Percentiles rank a stretch among this genome's conserved stretches.
Conservation (phyloP, 2,888 invertebrate species). For the Orchestes rusci region DNA sequence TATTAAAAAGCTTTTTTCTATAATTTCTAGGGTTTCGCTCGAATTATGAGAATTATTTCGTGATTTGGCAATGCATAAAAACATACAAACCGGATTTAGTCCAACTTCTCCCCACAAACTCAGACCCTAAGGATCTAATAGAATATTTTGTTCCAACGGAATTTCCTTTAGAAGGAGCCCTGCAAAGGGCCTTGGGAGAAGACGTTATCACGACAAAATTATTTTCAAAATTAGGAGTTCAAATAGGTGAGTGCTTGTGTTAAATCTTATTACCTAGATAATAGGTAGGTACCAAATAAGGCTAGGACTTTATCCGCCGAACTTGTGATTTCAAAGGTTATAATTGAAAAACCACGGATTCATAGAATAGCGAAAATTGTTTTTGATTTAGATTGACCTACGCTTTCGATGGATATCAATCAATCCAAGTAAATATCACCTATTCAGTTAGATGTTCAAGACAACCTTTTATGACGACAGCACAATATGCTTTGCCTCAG, state of each 20-base stretch:
- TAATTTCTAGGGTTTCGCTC: constrained; percentile 22
- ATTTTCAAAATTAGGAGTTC: constrained; percentile 42
- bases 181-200: constrained; percentile 51
- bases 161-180: constrained; percentile 44
- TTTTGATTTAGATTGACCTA: too few species aligned
- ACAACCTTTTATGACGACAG: too few species aligned
- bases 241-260: constrained; percentile 34
- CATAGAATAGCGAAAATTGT: too few species aligned
- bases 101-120: constrained; percentile 40
- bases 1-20: too few species aligned
- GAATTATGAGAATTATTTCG: constrained; percentile 30
- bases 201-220: constrained; percentile 51
- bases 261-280: constrained; percentile 6
- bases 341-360: too few species aligned
- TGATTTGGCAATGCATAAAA: constrained; percentile 48
- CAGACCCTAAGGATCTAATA: constrained; percentile 38
- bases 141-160: constrained; percentile 40
- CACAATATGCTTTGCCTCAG: too few species aligned
- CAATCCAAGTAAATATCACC: too few species aligned
- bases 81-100: constrained; percentile 34
- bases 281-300: constrained; percentile 9
- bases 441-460: too few species aligned
- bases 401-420: too few species aligned
- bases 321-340: neutral
- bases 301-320: constrained; percentile 2